Conservation (phyloP, 2,888 invertebrate genomes). For the Hymenopus coronatus region DNA sequence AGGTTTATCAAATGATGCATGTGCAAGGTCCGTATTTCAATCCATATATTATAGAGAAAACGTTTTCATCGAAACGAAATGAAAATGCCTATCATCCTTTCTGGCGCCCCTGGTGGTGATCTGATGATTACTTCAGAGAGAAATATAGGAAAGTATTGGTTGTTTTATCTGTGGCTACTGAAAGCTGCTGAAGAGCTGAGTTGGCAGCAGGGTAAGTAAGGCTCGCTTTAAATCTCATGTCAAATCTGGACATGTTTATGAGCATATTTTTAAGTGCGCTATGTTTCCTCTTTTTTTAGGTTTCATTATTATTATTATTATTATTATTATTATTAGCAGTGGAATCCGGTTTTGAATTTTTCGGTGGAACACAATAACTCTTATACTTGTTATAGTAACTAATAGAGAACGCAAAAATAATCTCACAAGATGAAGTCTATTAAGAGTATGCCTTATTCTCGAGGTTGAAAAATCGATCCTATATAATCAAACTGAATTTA, state of each 20-base stretch:
- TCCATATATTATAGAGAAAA: background rate
- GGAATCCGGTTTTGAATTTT: no score
- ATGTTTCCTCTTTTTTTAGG: no score
- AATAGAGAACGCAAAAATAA: no score
- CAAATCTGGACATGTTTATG: background rate
- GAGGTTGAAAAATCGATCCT: no score
- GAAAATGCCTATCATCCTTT: background rate
- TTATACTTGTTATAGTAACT: no score
- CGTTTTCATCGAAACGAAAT: background rate
- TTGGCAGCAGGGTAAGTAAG: background rate
- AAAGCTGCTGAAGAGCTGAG: background rate
- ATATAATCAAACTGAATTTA: no score
- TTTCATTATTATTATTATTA: no score
- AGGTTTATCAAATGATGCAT: background rate
- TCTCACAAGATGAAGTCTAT: no score
- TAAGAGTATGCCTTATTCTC: no score
- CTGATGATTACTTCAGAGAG: background rate
- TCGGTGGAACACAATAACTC: no score
- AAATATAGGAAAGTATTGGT: background rate
- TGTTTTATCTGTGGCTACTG: background rate
- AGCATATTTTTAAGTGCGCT: no score
- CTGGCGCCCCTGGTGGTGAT: background rate
- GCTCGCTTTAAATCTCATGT: background rate
- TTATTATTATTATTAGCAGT: no score
- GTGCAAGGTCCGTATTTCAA: background rate